Evolutionary conservation across 1,140 invertebrate species (phyloP).

Genomic region (Limonius californicus): DNA sequence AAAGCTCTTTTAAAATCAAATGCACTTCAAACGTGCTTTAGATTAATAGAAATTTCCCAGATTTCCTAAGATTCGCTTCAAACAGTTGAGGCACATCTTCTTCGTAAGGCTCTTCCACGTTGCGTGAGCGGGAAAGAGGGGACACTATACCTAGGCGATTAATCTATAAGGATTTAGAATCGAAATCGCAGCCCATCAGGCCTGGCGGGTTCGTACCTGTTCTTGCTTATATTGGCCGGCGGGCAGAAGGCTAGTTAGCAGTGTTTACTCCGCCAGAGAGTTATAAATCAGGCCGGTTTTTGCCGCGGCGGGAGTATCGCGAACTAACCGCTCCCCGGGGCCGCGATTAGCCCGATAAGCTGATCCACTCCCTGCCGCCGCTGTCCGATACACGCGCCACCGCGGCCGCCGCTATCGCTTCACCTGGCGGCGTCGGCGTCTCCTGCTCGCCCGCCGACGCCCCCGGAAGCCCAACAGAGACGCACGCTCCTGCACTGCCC

Average conservation of each 20-base stretch:
- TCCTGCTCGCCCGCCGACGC: not conserved
- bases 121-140: too few species aligned
- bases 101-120: too few species aligned
- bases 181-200: not conserved
- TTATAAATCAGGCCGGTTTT: conserved; percentile 41
- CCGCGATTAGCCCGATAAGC: conserved; percentile 39
- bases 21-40: too few species aligned
- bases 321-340: conserved; percentile 41
- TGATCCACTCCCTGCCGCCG: conserved; percentile 17
- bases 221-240: conserved; percentile 2
- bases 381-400: conserved; percentile 15
- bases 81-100: too few species aligned
- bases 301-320: conserved; percentile 35
- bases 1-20: too few species aligned
- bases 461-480: not conserved
- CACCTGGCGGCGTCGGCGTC: not conserved
- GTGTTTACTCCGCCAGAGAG: conserved; percentile 35
- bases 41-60: too few species aligned
- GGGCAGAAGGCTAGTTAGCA: conserved; percentile 27
- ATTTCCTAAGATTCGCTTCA: too few species aligned
- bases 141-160: too few species aligned
- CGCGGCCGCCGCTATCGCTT: not conserved
- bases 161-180: not conserved
- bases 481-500: not conserved
- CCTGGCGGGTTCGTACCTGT: not conserved